Evolutionary conservation across 2,888 invertebrate species (phyloP).

Genomic region (Caenorhabditis plicata): DNA sequence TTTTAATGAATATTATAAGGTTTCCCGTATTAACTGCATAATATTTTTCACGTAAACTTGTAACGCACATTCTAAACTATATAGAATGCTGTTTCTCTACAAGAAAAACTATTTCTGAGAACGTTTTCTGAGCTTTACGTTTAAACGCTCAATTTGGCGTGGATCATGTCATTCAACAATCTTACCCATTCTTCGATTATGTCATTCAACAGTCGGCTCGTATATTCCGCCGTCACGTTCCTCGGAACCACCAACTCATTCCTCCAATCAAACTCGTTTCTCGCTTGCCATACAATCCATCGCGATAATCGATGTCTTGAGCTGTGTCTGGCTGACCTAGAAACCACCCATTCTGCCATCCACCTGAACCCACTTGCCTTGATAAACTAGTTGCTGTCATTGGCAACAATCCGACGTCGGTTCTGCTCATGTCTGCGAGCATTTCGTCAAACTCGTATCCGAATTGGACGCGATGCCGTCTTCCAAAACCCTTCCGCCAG

Average conservation of each 20-base stretch:
- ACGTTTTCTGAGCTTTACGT: too few species aligned
- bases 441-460: constrained; percentile 30
- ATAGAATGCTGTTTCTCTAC: too few species aligned
- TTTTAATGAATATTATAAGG: too few species aligned
- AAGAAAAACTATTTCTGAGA: too few species aligned
- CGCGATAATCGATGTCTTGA: constrained; percentile 10
- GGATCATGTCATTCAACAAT: too few species aligned
- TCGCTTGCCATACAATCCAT: constrained; percentile 43
- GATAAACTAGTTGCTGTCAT: constrained; percentile 25
- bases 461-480: constrained; percentile 31
- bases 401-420: constrained; percentile 19
- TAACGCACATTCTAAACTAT: too few species aligned
- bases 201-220: constrained; percentile 12
- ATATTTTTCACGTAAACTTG: too few species aligned
- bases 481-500: constrained; percentile 52
- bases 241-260: constrained; percentile 19
- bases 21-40: too few species aligned
- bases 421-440: constrained; percentile 23
- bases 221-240: constrained; percentile 8
- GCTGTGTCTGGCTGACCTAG: constrained; percentile 15
- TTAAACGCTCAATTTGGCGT: too few species aligned
- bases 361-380: constrained; percentile 14
- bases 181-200: constrained; percentile 22
- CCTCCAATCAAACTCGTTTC: constrained; percentile 38
- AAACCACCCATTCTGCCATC: too few species aligned